A percentile compares a stretch with the other conserved stretches of the same genome.
Conservation (phyloP, 2,888 invertebrate genomes). For the Lydus trimaculatus region DNA sequence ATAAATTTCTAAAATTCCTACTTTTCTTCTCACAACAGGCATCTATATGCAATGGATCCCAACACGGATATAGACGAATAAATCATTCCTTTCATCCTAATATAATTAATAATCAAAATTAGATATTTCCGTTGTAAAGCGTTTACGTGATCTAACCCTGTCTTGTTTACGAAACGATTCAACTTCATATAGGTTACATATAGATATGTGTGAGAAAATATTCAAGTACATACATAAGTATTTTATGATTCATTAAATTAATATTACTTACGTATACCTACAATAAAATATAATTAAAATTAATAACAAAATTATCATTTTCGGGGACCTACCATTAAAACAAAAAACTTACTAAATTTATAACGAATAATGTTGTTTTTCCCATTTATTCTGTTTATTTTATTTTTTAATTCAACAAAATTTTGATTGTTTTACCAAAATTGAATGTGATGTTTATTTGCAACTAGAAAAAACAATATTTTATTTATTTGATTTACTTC, state of each 20-base stretch:
- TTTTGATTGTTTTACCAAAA: no score
- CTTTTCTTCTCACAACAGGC: no score
- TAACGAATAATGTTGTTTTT: slow-evolving; percentile 28
- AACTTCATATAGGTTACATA: no score
- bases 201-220: neutral
- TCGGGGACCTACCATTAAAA: slow-evolving; percentile 8
- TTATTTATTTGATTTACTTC: neutral
- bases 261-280: neutral
- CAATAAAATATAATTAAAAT: neutral
- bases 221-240: neutral
- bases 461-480: neutral
- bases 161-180: neutral
- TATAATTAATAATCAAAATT: neutral
- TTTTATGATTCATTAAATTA: slow-evolving; percentile 9
- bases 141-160: neutral
- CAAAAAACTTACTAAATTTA: slow-evolving; percentile 34
- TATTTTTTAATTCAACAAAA: no score
- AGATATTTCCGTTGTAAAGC: neutral
- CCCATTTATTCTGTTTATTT: slow-evolving; percentile 11
- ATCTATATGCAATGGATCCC: neutral
- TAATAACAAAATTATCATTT: slow-evolving; percentile 1
- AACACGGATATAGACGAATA: neutral
- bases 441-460: no score
- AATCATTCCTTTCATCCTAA: neutral
- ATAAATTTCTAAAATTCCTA: no score